Conservation (phyloP, 1,140 invertebrate species). For the Drosophila chauvacae region DNA sequence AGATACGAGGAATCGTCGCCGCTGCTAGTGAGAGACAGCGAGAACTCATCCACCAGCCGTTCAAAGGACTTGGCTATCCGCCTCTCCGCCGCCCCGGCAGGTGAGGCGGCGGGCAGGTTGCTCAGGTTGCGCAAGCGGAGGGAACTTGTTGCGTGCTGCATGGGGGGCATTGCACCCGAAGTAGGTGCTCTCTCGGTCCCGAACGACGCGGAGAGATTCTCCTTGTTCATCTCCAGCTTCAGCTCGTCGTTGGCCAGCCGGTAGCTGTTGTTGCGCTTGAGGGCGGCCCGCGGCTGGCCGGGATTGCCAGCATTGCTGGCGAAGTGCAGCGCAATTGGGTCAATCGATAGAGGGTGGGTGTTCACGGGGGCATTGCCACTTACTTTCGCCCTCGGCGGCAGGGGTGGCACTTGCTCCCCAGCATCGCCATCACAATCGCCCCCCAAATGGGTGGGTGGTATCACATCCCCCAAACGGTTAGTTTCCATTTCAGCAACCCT, state of each 20-base stretch:
- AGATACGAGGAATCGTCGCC: constrained; percentile 83
- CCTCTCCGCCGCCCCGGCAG: constrained; percentile 37
- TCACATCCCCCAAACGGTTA: constrained; percentile 33
- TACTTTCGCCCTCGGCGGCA: constrained; percentile 75
- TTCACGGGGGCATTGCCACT: constrained; percentile 36
- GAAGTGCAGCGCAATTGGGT: constrained; percentile 82
- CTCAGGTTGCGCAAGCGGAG: constrained; percentile 52
- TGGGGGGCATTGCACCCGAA: constrained; percentile 63
- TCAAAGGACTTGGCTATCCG: constrained; percentile 85
- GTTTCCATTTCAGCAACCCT: constrained; percentile 64
- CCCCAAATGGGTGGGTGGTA: background rate
- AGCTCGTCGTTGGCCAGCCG: constrained; percentile 89
- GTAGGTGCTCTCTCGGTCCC: constrained; percentile 14
- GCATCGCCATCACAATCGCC: constrained; percentile 4
- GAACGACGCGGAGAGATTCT: constrained; percentile 55
- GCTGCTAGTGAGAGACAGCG: constrained; percentile 70
- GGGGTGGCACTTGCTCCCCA: constrained; percentile 41
- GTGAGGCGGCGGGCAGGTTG: constrained; percentile 33
- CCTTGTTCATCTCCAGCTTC: constrained; percentile 80
- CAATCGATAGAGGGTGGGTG: constrained; percentile 70
- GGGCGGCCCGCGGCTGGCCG: constrained; percentile 60
- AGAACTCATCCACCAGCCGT: constrained; percentile 81
- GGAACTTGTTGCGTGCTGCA: constrained; percentile 75
- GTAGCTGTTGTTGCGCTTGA: constrained; percentile 94
- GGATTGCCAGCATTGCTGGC: constrained; percentile 38